Evolutionary conservation across 2,797 vertebrate genomes (phyloP).

Genomic region (Alosa sapidissima): DNA sequence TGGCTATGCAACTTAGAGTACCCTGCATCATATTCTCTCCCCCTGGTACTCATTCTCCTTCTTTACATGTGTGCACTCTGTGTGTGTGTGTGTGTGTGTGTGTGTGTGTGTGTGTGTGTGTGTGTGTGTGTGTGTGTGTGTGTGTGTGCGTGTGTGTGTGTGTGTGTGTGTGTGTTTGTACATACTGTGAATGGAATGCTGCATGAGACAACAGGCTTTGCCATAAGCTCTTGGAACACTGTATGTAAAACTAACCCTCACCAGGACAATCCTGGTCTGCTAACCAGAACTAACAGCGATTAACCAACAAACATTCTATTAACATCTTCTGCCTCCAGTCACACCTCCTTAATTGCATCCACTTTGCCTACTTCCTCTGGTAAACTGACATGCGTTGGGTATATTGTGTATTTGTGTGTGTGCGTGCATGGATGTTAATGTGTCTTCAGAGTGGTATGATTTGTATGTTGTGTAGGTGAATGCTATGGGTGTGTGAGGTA

Average conservation of each 20-base stretch:
- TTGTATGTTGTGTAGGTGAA: background rate
- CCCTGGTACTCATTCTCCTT: background rate
- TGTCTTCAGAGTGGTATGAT: background rate
- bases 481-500: background rate
- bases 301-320: slow-evolving; percentile 8
- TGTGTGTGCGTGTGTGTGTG: too few species aligned
- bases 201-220: slow-evolving; percentile 6
- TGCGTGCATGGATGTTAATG: background rate
- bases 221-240: background rate
- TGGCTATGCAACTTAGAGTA: background rate
- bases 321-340: background rate
- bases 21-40: background rate
- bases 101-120: background rate
- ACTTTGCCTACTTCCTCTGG: background rate
- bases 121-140: background rate
- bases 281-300: slow-evolving; percentile 14
- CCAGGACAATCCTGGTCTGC: slow-evolving; percentile 13
- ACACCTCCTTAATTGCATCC: background rate
- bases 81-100: background rate
- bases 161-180: background rate
- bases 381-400: background rate
- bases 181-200: background rate
- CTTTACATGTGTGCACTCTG: background rate
- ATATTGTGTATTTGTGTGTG: background rate
- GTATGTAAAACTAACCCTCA: background rate